These are phyloP conservation scores for Selenia dentaria DNA, from an alignment of 2,888 invertebrate genomes.

Conservation along the genomic window DNA sequence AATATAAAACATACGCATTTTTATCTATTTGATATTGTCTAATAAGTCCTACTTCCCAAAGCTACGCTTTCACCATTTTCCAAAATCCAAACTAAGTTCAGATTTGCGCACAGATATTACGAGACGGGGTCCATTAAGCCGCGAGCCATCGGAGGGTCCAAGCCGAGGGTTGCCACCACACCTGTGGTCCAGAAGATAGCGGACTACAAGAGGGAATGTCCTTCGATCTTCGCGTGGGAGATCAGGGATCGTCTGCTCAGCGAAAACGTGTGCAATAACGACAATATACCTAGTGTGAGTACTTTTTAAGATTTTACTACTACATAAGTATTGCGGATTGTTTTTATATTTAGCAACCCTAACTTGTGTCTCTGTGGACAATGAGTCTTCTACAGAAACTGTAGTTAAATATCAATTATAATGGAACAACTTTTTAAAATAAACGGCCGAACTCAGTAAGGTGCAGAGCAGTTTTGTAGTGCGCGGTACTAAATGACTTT, in stretches of 20 bases:
- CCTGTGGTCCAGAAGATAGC: conserved; percentile 98
- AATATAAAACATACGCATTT: too few relatives aligned
- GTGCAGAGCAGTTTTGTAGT: too few relatives aligned
- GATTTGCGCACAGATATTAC: conserved; percentile 92
- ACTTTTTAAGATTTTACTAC: too few relatives aligned
- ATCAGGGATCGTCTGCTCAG: conserved; percentile 96
- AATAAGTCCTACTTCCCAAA: too few relatives aligned
- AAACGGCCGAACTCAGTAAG: too few relatives aligned
- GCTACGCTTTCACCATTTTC: conserved; percentile 51
- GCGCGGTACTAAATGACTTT: too few relatives aligned
- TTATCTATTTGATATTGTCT: too few relatives aligned
- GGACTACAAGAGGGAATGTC: conserved; percentile 98
- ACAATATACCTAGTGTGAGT: conserved; percentile 99
- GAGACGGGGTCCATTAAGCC: conserved; percentile 99
- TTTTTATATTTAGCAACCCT: not conserved
- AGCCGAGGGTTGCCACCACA: conserved; percentile 97
- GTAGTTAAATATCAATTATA: too few relatives aligned
- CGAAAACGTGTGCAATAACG: conserved; percentile 98
- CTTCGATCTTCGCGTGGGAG: conserved; percentile 99
- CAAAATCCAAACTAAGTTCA: conserved; percentile 76
- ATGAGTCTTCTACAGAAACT: too few relatives aligned
- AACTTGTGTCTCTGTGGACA: too few relatives aligned
- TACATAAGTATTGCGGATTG: too few relatives aligned
- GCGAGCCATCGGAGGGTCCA: conserved; percentile 98
- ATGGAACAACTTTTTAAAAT: too few relatives aligned